Percentiles rank a stretch among this genome's conserved stretches.
Evolutionary conservation across 2,888 invertebrate species (phyloP).

Genomic region (Cheilosia vulpina): DNA sequence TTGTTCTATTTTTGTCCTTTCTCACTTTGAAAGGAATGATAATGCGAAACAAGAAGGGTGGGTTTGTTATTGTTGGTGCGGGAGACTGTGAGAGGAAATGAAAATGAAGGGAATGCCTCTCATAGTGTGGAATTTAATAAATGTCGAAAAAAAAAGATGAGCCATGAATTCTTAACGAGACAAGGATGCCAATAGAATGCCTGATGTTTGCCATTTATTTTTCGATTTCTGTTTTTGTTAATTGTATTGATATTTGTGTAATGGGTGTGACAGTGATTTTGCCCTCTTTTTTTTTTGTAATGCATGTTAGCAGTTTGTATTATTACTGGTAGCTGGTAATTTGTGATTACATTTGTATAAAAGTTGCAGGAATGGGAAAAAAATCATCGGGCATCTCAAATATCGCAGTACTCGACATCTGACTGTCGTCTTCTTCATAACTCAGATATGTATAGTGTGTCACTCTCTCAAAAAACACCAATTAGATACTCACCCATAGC

Average conservation of each 20-base stretch:
- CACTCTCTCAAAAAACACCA: no score
- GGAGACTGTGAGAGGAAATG: conserved; percentile 11
- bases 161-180: conserved; percentile 73
- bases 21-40: conserved; percentile 32
- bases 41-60: conserved; percentile 17
- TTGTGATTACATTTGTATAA: no score
- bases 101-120: conserved; percentile 15
- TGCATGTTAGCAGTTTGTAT: no score
- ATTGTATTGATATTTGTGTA: background rate
- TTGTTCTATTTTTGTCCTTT: conserved; percentile 29
- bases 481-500: no score
- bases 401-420: no score
- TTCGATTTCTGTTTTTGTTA: background rate
- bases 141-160: conserved; percentile 76
- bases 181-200: conserved; percentile 49
- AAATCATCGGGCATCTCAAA: no score
- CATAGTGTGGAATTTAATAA: conserved; percentile 77
- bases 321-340: no score
- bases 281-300: no score
- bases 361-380: no score
- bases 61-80: conserved; percentile 17
- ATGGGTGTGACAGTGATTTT: background rate
- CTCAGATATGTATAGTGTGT: no score
- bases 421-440: no score
- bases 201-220: conserved; percentile 20